phyloP scores from a whole-genome alignment of 2,797 vertebrate species.

The Myotis vivesi region DNA sequence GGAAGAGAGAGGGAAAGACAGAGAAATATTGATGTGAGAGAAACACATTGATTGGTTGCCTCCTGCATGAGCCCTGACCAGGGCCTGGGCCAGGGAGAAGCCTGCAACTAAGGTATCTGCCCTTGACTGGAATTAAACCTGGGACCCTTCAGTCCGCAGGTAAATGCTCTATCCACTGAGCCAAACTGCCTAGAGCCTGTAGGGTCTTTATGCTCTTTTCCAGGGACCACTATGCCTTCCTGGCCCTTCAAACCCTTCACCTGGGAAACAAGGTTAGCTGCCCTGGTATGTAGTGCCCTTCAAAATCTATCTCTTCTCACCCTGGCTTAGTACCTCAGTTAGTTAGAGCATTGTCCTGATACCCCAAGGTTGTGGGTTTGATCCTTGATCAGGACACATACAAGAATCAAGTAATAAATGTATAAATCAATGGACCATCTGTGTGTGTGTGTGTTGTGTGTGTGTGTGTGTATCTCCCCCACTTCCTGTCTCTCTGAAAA shows the following conservation, averaged over 20 bases:
- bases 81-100: too few species aligned
- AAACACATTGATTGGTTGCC: too few species aligned
- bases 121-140: too few species aligned
- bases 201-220: background rate
- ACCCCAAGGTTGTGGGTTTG: background rate
- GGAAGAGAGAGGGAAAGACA: too few species aligned
- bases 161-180: too few species aligned
- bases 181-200: background rate
- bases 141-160: too few species aligned
- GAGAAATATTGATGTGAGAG: too few species aligned
- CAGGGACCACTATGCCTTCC: background rate
- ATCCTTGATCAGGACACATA: background rate
- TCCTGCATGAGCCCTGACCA: too few species aligned
- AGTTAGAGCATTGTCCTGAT: background rate
- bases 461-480: background rate
- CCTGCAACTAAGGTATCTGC: too few species aligned
- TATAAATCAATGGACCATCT: background rate
- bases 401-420: background rate
- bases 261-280: background rate
- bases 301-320: background rate
- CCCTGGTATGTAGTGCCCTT: background rate
- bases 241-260: background rate
- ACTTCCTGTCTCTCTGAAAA: background rate
- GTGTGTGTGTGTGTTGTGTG: too few species aligned
- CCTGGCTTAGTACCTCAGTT: background rate